A percentile compares a stretch with the other conserved stretches of the same genome.
phyloP scores from a whole-genome alignment of 23 tunicate species.

The Halocynthia aurantium region DNA sequence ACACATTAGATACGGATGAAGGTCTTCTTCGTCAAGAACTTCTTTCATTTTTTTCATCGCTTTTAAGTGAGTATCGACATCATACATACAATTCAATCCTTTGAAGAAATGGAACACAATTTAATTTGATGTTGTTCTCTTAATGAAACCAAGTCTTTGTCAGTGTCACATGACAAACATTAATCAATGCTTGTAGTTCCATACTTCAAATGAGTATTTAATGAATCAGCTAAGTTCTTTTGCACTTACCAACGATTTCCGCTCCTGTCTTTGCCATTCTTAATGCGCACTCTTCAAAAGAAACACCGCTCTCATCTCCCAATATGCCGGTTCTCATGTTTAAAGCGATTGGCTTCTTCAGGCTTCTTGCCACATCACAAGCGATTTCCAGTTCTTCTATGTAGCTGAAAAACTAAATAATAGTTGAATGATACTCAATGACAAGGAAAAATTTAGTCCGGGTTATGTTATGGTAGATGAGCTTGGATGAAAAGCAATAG shows the following conservation, averaged over 20 bases:
- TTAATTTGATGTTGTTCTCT: too few relatives aligned
- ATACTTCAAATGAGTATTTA: too few relatives aligned
- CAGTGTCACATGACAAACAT: too few relatives aligned
- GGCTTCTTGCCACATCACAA: slow-evolving; percentile 56
- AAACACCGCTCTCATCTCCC: slow-evolving; percentile 65
- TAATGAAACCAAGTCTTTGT: too few relatives aligned
- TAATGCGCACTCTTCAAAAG: slow-evolving; percentile 82
- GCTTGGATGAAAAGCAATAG: not conserved
- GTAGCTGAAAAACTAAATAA: slow-evolving; percentile 63
- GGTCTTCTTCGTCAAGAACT: slow-evolving; percentile 55
- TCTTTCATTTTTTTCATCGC: slow-evolving; percentile 53
- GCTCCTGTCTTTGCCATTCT: slow-evolving; percentile 95
- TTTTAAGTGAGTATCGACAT: slow-evolving; percentile 47
- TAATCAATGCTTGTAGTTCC: too few relatives aligned
- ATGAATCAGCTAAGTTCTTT: too few relatives aligned
- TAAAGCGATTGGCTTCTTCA: slow-evolving; percentile 56
- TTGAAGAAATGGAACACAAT: too few relatives aligned
- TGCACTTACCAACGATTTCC: slow-evolving; percentile 54
- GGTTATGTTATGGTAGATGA: not conserved
- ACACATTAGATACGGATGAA: slow-evolving; percentile 68
- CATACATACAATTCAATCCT: slow-evolving; percentile 82
- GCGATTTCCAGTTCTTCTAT: slow-evolving; percentile 75
- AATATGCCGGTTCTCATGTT: slow-evolving; percentile 65
- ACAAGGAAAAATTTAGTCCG: not conserved
- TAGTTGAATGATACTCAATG: slow-evolving; percentile 1